Evolutionary conservation across 2,113 vertebrate species (phyloP).

Genomic region (Cebidichthys violaceus): DNA sequence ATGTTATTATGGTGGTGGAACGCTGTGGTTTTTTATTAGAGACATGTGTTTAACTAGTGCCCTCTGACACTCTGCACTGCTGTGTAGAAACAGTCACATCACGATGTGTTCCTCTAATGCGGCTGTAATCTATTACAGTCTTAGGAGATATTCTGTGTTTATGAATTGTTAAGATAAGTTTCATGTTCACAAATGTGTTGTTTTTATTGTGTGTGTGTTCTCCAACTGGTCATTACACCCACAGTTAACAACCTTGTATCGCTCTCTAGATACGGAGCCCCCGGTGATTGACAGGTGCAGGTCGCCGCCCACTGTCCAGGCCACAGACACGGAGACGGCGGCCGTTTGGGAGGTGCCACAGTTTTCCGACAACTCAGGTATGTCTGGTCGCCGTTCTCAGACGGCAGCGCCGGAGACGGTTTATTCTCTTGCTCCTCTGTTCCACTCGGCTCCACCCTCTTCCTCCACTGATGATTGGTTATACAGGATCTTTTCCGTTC

Average conservation of each 20-base stretch:
- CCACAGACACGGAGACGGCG: slow-evolving; percentile 81
- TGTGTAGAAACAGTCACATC: slow-evolving; percentile 35
- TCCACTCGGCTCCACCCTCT: slow-evolving; percentile 54
- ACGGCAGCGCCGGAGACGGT: slow-evolving; percentile 36
- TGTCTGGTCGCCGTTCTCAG: slow-evolving; percentile 56
- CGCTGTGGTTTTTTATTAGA: slow-evolving; percentile 70
- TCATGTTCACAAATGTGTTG: slow-evolving; percentile 6
- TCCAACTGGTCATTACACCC: background rate
- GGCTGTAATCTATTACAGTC: background rate
- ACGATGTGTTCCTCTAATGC: background rate
- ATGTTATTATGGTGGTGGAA: slow-evolving; percentile 75
- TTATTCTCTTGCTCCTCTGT: slow-evolving; percentile 61
- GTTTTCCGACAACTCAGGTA: slow-evolving; percentile 99
- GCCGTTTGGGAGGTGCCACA: slow-evolving; percentile 93
- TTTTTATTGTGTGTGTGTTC: background rate
- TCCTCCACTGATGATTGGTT: slow-evolving; percentile 57
- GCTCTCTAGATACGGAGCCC: slow-evolving; percentile 90
- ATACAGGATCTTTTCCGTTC: slow-evolving; percentile 69
- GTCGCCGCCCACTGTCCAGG: slow-evolving; percentile 89
- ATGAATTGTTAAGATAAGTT: background rate
- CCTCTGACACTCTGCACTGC: slow-evolving; percentile 55
- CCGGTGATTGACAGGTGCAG: slow-evolving; percentile 96
- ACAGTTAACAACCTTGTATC: background rate
- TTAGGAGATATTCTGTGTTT: background rate
- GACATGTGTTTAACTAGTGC: slow-evolving; percentile 72